These are phyloP conservation scores for Drosophila mayri DNA, from an alignment of 1,140 invertebrate species.

Conservation along the genomic window DNA sequence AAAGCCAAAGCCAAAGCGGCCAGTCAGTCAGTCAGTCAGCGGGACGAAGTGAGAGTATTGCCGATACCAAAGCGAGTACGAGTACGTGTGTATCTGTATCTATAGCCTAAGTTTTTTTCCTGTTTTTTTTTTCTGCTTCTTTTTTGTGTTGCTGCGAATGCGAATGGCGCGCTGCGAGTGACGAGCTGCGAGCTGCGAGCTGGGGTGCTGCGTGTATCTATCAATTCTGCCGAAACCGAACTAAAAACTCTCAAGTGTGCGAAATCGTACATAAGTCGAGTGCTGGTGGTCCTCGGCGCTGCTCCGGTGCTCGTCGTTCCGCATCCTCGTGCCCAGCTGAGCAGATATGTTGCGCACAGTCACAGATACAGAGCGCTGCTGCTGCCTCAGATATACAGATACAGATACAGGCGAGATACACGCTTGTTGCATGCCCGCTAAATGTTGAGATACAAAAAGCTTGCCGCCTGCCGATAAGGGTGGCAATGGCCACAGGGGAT, in stretches of 20 bases:
- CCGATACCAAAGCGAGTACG: background rate
- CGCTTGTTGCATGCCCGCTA: constrained; percentile 73
- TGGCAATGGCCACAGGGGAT: constrained; percentile 45
- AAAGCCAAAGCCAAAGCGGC: constrained; percentile 34
- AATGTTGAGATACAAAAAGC: constrained; percentile 73
- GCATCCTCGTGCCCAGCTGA: constrained; percentile 51
- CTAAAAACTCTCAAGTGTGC: constrained; percentile 82
- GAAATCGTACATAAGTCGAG: constrained; percentile 80
- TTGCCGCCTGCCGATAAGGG: constrained; percentile 45
- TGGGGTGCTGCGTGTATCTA: constrained; percentile 65
- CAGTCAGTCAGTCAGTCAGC: constrained; percentile 40
- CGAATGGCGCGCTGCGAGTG: constrained; percentile 37
- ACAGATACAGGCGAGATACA: constrained; percentile 18
- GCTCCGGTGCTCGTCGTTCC: constrained; percentile 15
- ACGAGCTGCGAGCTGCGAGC: constrained; percentile 46
- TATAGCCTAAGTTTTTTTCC: constrained; percentile 17
- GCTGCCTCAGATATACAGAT: background rate
- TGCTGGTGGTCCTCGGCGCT: constrained; percentile 14
- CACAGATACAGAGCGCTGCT: constrained; percentile 5
- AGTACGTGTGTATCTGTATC: constrained; percentile 50
- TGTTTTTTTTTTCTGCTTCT: background rate
- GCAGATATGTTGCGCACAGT: constrained; percentile 61
- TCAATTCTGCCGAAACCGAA: constrained; percentile 79
- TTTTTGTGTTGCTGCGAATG: constrained; percentile 28
- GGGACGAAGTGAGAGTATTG: constrained; percentile 21